These are phyloP conservation scores for Penaeus vannamei DNA, from an alignment of 1,140 invertebrate species.

Conservation along the genomic window DNA sequence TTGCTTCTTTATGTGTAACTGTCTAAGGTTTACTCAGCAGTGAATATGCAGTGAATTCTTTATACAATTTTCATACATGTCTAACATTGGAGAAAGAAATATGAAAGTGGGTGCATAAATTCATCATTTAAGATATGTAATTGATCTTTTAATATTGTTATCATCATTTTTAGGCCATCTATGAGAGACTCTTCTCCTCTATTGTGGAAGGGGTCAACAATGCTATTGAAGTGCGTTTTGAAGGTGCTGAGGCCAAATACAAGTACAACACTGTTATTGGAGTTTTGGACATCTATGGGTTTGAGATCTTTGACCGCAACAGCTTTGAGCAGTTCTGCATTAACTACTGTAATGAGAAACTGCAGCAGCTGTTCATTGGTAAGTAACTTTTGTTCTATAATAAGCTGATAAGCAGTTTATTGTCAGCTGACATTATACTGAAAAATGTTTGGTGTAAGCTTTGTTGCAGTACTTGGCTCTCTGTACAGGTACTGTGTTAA, in stretches of 20 bases:
- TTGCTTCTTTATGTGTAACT: too few relatives aligned
- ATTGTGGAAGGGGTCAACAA: slow-evolving; percentile 91
- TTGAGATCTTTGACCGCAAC: slow-evolving; percentile 96
- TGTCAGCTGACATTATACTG: too few relatives aligned
- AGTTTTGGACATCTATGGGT: slow-evolving; percentile 97
- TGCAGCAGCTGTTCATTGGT: slow-evolving; percentile 97
- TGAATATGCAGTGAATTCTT: too few relatives aligned
- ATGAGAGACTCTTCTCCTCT: slow-evolving; percentile 93
- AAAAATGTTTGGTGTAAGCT: too few relatives aligned
- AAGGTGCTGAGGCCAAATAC: slow-evolving; percentile 68
- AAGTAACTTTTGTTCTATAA: slow-evolving; percentile 69
- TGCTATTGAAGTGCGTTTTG: slow-evolving; percentile 79
- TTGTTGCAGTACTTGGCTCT: too few relatives aligned
- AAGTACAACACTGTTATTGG: slow-evolving; percentile 90
- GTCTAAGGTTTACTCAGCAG: too few relatives aligned
- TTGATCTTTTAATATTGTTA: background rate
- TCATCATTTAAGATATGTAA: too few relatives aligned
- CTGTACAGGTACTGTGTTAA: too few relatives aligned
- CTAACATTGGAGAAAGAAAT: too few relatives aligned
- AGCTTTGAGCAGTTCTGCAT: slow-evolving; percentile 98
- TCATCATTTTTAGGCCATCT: slow-evolving; percentile 80
- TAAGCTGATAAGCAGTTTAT: background rate
- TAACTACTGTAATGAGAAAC: slow-evolving; percentile 97
- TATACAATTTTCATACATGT: too few relatives aligned
- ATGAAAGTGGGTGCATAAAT: too few relatives aligned